Evolutionary conservation across 2,797 vertebrate genomes (phyloP).

Genomic region (Cuculus canorus): DNA sequence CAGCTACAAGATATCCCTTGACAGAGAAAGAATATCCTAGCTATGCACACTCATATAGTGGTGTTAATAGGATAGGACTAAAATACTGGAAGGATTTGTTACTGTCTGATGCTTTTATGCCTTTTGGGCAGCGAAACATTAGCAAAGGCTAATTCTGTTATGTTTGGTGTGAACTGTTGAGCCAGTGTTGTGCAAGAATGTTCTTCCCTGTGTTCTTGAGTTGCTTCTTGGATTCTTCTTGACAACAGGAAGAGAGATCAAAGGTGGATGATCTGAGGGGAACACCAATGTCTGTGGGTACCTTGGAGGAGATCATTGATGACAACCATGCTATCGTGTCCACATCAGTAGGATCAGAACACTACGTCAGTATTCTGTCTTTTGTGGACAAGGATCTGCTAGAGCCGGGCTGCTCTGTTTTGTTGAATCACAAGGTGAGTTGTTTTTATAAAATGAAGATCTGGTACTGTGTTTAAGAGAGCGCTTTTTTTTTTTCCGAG

Average conservation of each 20-base stretch:
- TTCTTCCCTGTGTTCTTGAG: background rate
- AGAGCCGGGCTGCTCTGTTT: conserved; percentile 95
- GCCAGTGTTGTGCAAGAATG: background rate
- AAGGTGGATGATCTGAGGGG: conserved; percentile 97
- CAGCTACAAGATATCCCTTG: background rate
- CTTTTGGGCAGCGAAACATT: background rate
- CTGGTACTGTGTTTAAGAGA: background rate
- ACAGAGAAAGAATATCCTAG: background rate
- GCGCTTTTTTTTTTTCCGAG: background rate
- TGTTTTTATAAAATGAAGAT: background rate
- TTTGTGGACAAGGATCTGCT: conserved; percentile 98
- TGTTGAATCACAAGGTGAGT: conserved; percentile 95
- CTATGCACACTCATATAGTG: background rate
- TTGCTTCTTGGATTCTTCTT: background rate
- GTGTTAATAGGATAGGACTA: fast-evolving
- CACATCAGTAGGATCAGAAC: conserved; percentile 96
- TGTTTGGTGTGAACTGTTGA: background rate
- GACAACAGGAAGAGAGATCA: conserved; percentile 91
- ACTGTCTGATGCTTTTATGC: background rate
- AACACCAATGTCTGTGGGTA: conserved; percentile 98
- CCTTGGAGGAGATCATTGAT: conserved; percentile 97
- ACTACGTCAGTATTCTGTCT: conserved; percentile 97
- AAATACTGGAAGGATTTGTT: background rate
- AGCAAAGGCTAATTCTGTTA: background rate
- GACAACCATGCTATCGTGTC: conserved; percentile 98